Evolutionary conservation across 2,888 invertebrate genomes (phyloP).

Genomic region (Scaptomyza tumidula): DNA sequence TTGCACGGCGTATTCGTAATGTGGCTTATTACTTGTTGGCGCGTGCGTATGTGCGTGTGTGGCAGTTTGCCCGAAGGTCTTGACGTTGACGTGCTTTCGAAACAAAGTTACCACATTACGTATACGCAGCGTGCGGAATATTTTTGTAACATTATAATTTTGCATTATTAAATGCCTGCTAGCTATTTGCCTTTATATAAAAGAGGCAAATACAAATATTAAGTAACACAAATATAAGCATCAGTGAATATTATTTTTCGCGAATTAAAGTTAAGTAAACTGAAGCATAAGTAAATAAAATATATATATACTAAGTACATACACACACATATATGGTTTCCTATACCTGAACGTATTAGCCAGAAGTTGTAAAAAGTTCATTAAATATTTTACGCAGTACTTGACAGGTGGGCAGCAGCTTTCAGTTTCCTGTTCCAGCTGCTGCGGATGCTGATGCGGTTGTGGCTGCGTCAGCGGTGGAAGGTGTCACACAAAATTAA

Average conservation of each 20-base stretch:
- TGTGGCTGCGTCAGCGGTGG: conserved; percentile 7
- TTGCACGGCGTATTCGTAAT: conserved; percentile 55
- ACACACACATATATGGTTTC: conserved; percentile 7
- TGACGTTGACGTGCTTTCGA: conserved; percentile 18
- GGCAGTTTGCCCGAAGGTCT: conserved; percentile 13
- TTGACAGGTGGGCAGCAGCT: conserved; percentile 51
- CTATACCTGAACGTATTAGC: conserved; percentile 19
- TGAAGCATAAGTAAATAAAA: background rate
- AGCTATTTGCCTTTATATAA: conserved; percentile 23
- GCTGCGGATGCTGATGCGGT: background rate
- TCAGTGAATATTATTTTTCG: background rate
- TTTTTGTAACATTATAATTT: conserved; percentile 46
- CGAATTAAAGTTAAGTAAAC: conserved; percentile 10
- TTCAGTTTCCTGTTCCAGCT: background rate
- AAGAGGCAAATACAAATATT: background rate
- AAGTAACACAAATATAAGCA: conserved; percentile 7
- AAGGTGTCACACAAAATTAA: conserved; percentile 73
- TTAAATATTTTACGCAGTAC: conserved; percentile 67
- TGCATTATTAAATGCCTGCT: conserved; percentile 48
- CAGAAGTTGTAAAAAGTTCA: conserved; percentile 67
- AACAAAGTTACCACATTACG: conserved; percentile 37
- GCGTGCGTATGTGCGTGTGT: background rate
- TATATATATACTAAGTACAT: background rate
- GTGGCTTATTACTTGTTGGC: conserved; percentile 17
- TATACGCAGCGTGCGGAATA: conserved; percentile 40